Percentiles rank a stretch among this genome's conserved stretches.
These are phyloP conservation scores for Hyla sarda DNA, from an alignment of 2,113 vertebrate genomes.

Conservation along the genomic window DNA sequence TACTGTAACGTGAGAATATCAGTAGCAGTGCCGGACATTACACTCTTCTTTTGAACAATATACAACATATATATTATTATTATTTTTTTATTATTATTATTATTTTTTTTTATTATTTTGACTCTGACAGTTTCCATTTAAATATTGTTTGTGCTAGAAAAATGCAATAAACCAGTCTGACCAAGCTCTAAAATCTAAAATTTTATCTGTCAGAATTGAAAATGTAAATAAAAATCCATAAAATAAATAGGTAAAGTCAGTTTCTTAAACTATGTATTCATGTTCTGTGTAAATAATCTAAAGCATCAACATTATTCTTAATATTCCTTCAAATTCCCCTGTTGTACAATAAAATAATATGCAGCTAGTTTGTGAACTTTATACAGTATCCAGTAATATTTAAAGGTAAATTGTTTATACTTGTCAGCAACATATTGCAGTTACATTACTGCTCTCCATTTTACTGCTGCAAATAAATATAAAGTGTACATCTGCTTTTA, in stretches of 20 bases:
- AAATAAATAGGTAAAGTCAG: not conserved
- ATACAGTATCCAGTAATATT: not conserved
- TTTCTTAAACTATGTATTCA: not conserved
- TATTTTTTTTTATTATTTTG: no score
- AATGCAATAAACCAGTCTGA: not conserved
- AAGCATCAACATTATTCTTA: not conserved
- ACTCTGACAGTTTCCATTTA: no score
- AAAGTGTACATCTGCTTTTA: constrained; percentile 73
- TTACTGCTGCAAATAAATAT: constrained; percentile 68
- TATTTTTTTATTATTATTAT: no score
- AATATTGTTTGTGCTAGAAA: no score
- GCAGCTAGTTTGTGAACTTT: not conserved
- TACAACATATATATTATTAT: no score
- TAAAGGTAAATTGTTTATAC: constrained; percentile 11
- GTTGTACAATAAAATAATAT: constrained; percentile 4
- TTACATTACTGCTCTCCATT: constrained; percentile 14
- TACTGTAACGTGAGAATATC: no score
- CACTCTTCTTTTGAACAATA: no score
- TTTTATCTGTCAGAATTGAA: not conserved
- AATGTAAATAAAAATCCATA: not conserved
- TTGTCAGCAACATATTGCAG: not conserved
- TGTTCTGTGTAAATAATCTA: not conserved
- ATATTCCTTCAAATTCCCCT: not conserved
- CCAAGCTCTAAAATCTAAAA: not conserved
- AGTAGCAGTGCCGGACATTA: no score